Percentiles rank a stretch among this genome's conserved stretches.
These are phyloP conservation scores for Cactoblastis cactorum DNA, from an alignment of 2,888 invertebrate genomes.

Conservation along the genomic window DNA sequence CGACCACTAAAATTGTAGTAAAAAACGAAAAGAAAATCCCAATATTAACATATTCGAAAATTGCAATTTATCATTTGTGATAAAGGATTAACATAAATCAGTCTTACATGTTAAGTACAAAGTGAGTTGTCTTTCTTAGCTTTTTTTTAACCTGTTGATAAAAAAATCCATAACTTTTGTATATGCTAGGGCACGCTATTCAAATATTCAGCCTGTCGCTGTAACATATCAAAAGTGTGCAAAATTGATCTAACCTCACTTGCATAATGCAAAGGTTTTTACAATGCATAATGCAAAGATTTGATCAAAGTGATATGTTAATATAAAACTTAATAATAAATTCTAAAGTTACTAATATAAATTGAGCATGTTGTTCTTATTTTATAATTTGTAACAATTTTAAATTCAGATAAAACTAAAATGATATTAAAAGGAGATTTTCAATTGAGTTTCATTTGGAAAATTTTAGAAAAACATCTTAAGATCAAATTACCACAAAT, in stretches of 20 bases:
- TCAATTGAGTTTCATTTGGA: neutral
- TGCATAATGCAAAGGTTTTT: too few species aligned
- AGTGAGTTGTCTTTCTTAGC: neutral
- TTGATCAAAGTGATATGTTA: too few species aligned
- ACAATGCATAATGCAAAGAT: too few species aligned
- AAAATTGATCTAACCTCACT: too few species aligned
- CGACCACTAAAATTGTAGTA: neutral
- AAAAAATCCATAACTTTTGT: too few species aligned
- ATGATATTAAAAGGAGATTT: neutral
- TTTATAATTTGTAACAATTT: too few species aligned
- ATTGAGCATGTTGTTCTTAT: slow-evolving; percentile 4
- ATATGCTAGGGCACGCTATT: too few species aligned
- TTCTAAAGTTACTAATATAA: neutral
- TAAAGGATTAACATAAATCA: slow-evolving; percentile 37
- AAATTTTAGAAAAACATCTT: too few species aligned
- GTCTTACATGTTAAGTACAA: slow-evolving; percentile 43
- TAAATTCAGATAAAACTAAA: neutral
- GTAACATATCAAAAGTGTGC: too few species aligned
- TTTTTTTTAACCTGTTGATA: too few species aligned
- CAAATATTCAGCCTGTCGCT: too few species aligned
- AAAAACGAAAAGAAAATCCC: neutral
- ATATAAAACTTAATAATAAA: too few species aligned
- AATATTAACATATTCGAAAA: slow-evolving; percentile 1
- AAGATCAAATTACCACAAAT: neutral
- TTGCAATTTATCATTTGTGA: slow-evolving; percentile 4